These are phyloP conservation scores for Sorex maritimensis DNA, from an alignment of 2,797 vertebrate genomes.

Conservation along the genomic window DNA sequence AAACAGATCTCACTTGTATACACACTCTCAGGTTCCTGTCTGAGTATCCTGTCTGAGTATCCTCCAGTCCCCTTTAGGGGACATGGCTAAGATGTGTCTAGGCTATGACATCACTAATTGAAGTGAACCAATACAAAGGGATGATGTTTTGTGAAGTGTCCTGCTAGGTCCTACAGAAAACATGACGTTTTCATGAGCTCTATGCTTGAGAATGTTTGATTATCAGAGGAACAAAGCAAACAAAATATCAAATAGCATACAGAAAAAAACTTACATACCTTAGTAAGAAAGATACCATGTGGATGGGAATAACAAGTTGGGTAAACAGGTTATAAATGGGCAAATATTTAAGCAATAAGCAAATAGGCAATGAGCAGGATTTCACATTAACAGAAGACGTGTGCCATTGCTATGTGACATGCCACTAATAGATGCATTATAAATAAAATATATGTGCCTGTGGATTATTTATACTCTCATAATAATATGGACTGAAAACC, in stretches of 20 bases:
- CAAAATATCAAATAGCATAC: not conserved
- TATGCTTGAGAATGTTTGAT: slow-evolving; percentile 30
- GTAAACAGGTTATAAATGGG: not conserved
- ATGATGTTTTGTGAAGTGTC: not conserved
- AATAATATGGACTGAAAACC: not conserved
- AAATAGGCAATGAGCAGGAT: not conserved
- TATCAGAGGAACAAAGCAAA: not conserved
- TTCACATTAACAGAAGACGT: not conserved
- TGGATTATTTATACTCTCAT: slow-evolving; percentile 14
- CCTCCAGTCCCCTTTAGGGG: too few species aligned
- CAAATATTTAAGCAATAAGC: not conserved
- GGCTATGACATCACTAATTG: not conserved
- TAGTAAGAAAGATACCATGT: not conserved
- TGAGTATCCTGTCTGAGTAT: too few species aligned
- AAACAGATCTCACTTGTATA: not conserved
- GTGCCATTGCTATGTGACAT: not conserved
- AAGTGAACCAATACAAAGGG: not conserved
- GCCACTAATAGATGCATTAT: not conserved
- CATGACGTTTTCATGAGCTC: not conserved
- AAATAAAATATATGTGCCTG: not conserved
- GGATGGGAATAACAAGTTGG: not conserved
- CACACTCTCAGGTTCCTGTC: not conserved
- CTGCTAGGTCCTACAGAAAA: not conserved
- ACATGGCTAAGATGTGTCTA: not conserved
- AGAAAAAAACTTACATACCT: not conserved